A percentile compares a stretch with the other conserved stretches of the same genome.
Conservation (phyloP, 1,140 invertebrate genomes). For the Pararge aegeria region DNA sequence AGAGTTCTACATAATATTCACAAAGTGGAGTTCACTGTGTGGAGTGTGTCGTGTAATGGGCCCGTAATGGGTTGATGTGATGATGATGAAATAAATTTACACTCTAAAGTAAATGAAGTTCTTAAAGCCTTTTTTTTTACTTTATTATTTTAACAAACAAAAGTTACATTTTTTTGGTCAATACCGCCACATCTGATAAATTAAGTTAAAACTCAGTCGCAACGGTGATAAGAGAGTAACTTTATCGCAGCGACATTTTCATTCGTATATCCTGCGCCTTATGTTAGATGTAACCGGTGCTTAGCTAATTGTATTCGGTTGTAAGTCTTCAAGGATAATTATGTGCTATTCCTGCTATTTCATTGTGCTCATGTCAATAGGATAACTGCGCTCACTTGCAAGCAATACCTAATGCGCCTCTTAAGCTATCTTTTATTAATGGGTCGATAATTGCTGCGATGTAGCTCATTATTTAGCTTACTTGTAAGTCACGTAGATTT, state of each 20-base stretch:
- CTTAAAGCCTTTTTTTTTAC: too few relatives aligned
- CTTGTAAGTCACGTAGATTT: conserved; percentile 13
- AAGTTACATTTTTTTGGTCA: too few relatives aligned
- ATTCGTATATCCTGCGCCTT: background rate
- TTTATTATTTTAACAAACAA: too few relatives aligned
- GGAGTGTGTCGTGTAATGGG: too few relatives aligned
- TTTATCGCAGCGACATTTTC: background rate
- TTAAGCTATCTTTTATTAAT: conserved; percentile 63
- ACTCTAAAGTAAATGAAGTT: too few relatives aligned
- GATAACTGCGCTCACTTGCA: conserved; percentile 30
- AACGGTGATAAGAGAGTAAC: too few relatives aligned
- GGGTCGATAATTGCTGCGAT: conserved; percentile 60
- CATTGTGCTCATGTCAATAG: conserved; percentile 64
- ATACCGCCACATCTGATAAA: too few relatives aligned
- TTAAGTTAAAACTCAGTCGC: too few relatives aligned
- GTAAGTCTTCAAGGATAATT: conserved; percentile 51
- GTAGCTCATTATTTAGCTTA: conserved; percentile 35
- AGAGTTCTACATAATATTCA: too few relatives aligned
- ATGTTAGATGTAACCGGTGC: conserved; percentile 31
- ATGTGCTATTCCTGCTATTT: conserved; percentile 68
- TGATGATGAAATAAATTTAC: too few relatives aligned
- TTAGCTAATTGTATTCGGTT: conserved; percentile 63
- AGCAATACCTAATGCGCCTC: conserved; percentile 49
- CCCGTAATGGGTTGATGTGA: too few relatives aligned
- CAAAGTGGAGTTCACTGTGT: too few relatives aligned